phyloP scores from a whole-genome alignment of 64 coral and sea anemone species.

The Anthopleura sola region DNA sequence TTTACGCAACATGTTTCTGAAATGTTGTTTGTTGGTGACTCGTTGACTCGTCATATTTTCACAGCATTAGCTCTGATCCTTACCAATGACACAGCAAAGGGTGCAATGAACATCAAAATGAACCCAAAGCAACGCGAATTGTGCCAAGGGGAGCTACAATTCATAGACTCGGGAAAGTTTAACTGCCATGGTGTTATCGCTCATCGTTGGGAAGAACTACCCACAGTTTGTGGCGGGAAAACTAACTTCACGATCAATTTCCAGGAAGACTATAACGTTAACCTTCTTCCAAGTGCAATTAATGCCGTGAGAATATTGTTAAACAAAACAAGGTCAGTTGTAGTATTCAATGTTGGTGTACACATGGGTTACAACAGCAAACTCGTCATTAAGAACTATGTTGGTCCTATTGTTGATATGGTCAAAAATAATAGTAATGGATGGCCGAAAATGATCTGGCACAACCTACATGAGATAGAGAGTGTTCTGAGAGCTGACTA shows the following conservation, averaged over 20 bases:
- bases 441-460: constrained; percentile 59
- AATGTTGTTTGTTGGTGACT: constrained; percentile 70
- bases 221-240: constrained; percentile 44
- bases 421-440: constrained; percentile 25
- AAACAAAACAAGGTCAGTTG: constrained; percentile 35
- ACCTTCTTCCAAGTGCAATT: neutral
- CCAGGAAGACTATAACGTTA: constrained; percentile 43
- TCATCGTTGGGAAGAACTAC: constrained; percentile 36
- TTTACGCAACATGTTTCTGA: constrained; percentile 36
- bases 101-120: constrained; percentile 29
- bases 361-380: constrained; percentile 31
- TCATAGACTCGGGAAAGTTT: constrained; percentile 56
- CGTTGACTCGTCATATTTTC: constrained; percentile 60
- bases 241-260: constrained; percentile 34
- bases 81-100: constrained; percentile 35
- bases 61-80: constrained; percentile 42
- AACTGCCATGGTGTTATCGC: constrained; percentile 34
- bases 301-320: constrained; percentile 27
- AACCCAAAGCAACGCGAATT: neutral
- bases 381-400: constrained; percentile 50
- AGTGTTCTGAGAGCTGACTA: constrained; percentile 50
- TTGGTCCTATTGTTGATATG: constrained; percentile 44
- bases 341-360: constrained; percentile 55
- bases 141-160: constrained; percentile 68
- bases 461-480: constrained; percentile 24